Evolutionary conservation across 2,113 vertebrate genomes (phyloP), one percentile per base, ranked within the genome.

Genomic region (Psephotus haematonotus): DNA sequence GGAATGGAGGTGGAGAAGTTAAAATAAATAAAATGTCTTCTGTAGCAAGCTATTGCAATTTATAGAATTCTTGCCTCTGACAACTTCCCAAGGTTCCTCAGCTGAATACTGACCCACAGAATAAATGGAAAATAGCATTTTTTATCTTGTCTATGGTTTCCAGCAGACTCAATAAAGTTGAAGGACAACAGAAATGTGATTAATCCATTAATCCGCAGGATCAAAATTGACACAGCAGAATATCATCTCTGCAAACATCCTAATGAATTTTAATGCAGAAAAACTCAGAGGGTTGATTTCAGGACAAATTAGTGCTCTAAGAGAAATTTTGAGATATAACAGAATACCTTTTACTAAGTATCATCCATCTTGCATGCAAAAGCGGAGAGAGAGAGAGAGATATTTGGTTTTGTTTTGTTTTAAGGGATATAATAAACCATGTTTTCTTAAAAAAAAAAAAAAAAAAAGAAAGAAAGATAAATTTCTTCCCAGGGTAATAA

Each of bases 1-100:
- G 53, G 19, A 89, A 91, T 85, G 82, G 70, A 94, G 55, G 57
- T 92, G 35, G 55, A 75, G 64, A 92, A 90, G 68, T 75, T 85
- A 76, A 96, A 94, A 95, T 90, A 94, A 90, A 95, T 92, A 93
- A 86, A 90, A 95, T 59, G 57, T 94, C 80, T 78, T 93, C 86
- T 68, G 31, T n/a, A 82, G 41, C 24, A 88, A 69, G 4, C 10
- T 67, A 63, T 93, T 86, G 17, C 24, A 82, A 25, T 78, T 83
- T 62, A 68, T 10, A 64, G 19, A 88, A 68, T 86, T 88, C 41
- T 90, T 95, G 44, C 43, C 19, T 75, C 55, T 94, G 39, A 93
- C 64, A 82, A 22, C 17, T 88, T 94, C 68, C 31, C n/a, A 77
- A 81, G 44, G 29, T 52, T 13, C 7, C 16, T 28, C 22, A 57